Percentiles rank a stretch among this genome's conserved stretches.
Evolutionary conservation across 2,888 invertebrate genomes (phyloP).

Genomic region (Steinernema carpocapsae): DNA sequence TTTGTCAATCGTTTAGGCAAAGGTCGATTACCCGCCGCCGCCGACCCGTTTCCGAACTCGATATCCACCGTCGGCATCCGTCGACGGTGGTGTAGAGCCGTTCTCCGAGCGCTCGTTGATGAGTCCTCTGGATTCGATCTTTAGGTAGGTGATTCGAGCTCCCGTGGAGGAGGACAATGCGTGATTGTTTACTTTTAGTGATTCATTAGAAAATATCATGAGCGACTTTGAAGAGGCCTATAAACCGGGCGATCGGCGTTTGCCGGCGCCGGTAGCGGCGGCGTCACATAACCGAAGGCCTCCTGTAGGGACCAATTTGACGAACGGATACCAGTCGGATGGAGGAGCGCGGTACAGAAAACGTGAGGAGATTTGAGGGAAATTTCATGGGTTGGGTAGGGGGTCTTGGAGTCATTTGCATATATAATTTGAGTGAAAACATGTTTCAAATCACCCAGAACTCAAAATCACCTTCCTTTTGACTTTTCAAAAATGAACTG

Average conservation of each 20-base stretch:
- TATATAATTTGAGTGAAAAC: not conserved
- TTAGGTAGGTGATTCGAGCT: constrained; percentile 43
- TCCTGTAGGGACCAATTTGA: constrained; percentile 26
- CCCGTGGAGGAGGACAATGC: too few species aligned
- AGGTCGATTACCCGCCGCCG: constrained; percentile 29
- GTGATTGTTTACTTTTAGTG: constrained; percentile 47
- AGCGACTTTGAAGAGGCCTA: constrained; percentile 61
- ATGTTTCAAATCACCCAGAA: too few species aligned
- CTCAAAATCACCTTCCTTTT: too few species aligned
- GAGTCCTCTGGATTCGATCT: constrained; percentile 53
- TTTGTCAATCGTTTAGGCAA: constrained; percentile 32
- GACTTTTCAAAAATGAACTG: too few species aligned
- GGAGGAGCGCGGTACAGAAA: constrained; percentile 7
- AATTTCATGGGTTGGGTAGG: too few species aligned
- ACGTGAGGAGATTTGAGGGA: constrained; percentile 8
- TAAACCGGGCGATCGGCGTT: constrained; percentile 9
- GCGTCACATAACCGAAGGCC: not conserved
- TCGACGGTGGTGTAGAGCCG: not conserved
- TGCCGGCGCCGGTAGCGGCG: constrained; percentile 6
- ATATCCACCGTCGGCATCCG: constrained; percentile 23
- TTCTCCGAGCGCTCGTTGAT: constrained; percentile 41
- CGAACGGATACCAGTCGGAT: constrained; percentile 32
- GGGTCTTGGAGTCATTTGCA: not conserved
- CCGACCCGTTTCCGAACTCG: not conserved
- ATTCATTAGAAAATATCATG: constrained; percentile 64